Conservation (phyloP, 2,888 invertebrate species). For the Leptinotarsa rubiginosa region DNA sequence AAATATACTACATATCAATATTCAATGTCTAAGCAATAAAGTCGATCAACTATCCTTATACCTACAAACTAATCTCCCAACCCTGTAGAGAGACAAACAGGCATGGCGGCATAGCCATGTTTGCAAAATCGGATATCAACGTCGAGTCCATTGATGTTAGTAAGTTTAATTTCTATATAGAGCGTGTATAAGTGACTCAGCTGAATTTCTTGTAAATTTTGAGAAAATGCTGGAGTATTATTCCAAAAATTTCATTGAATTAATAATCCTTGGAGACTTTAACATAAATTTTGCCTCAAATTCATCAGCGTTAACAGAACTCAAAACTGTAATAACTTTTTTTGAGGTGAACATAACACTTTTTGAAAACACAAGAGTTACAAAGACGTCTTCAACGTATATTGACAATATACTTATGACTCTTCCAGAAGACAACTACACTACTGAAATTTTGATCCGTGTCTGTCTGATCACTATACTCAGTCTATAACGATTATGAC, state of each 20-base stretch:
- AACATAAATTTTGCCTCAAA: slow-evolving; percentile 2
- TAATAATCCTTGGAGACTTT: slow-evolving; percentile 1
- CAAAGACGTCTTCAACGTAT: slow-evolving; percentile 11
- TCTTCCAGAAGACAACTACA: slow-evolving; percentile 9
- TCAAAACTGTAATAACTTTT: slow-evolving; percentile 9
- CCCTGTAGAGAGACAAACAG: slow-evolving; percentile 15
- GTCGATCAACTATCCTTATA: slow-evolving; percentile 7
- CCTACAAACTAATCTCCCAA: slow-evolving; percentile 16
- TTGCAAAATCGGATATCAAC: slow-evolving; percentile 16
- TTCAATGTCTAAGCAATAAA: slow-evolving; percentile 21
- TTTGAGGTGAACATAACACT: background rate
- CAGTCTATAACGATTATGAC: slow-evolving; percentile 10
- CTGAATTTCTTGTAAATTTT: slow-evolving; percentile 16
- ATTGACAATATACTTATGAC: slow-evolving; percentile 17
- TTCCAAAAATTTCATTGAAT: background rate
- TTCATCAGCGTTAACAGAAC: slow-evolving; percentile 7
- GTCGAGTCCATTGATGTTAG: slow-evolving; percentile 16
- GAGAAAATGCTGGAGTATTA: slow-evolving; percentile 21
- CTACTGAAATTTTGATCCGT: slow-evolving; percentile 15
- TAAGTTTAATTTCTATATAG: slow-evolving; percentile 11
- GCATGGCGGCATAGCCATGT: slow-evolving; percentile 13
- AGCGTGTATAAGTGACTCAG: background rate
- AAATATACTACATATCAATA: background rate
- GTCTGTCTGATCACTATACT: slow-evolving; percentile 16
- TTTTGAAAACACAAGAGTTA: slow-evolving; percentile 9